These are phyloP conservation scores for Dichetophora obliterata DNA, from an alignment of 2,888 invertebrate species.

Conservation along the genomic window DNA sequence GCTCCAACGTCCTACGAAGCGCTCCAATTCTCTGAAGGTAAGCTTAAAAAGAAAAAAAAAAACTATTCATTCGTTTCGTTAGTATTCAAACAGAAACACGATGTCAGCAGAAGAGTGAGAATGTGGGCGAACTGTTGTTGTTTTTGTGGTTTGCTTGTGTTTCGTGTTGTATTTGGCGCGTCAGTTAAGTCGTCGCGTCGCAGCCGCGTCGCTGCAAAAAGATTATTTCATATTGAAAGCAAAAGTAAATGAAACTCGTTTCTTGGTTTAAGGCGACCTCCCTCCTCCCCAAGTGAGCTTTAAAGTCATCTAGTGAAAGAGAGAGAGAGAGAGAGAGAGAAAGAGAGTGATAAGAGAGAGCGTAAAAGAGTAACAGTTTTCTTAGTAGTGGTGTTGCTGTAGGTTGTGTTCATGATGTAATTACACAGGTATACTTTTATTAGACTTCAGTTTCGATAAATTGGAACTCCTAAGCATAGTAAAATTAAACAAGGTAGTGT, in stretches of 20 bases:
- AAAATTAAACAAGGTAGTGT: too few species aligned
- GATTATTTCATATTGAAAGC: conserved; percentile 69
- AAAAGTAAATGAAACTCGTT: conserved; percentile 62
- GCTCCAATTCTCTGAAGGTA: conserved; percentile 37
- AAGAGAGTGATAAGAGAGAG: conserved; percentile 8
- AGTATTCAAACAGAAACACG: conserved; percentile 48
- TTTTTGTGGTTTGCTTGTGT: not conserved
- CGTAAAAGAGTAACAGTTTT: not conserved
- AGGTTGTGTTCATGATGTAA: conserved; percentile 51
- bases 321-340: not conserved
- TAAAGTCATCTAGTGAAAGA: conserved; percentile 5
- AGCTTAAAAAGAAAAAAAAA: conserved; percentile 3
- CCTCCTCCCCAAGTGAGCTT: not conserved
- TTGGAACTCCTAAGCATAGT: too few species aligned
- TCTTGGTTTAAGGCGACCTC: not conserved
- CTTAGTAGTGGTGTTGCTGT: conserved; percentile 47
- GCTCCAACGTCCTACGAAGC: conserved; percentile 59
- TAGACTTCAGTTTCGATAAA: too few species aligned
- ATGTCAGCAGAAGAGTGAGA: not conserved
- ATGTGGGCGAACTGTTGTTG: conserved; percentile 16
- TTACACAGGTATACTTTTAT: too few species aligned
- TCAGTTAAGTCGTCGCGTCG: conserved; percentile 37
- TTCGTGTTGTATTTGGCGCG: conserved; percentile 9
- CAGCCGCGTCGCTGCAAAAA: conserved; percentile 41
- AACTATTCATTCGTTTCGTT: conserved; percentile 40